phyloP scores from a whole-genome alignment of 2,888 invertebrate genomes.

The Hypolimnas misippus region DNA sequence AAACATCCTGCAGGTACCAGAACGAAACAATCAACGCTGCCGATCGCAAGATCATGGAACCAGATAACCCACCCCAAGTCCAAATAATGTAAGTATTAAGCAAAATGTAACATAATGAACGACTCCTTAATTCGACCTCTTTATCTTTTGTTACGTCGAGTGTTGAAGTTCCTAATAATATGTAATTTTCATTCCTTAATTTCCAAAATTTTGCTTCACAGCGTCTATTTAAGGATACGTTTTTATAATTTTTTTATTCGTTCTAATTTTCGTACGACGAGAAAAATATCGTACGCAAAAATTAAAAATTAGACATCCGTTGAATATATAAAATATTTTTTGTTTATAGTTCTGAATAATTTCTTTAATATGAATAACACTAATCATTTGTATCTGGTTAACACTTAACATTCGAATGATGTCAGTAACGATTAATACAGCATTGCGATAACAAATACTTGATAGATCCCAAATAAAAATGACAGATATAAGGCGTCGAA shows the following conservation, averaged over 20 bases:
- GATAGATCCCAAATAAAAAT: conserved; percentile 64
- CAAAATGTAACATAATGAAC: conserved; percentile 77
- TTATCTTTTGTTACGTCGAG: conserved; percentile 80
- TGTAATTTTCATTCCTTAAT: conserved; percentile 77
- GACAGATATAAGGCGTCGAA: conserved; percentile 74
- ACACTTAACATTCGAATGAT: conserved; percentile 47
- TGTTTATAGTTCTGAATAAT: conserved; percentile 6
- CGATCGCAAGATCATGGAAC: conserved; percentile 64
- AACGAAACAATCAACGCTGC: conserved; percentile 66
- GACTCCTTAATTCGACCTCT: conserved; percentile 78
- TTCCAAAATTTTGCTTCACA: conserved; percentile 74
- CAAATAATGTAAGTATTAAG: conserved; percentile 75
- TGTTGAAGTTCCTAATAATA: conserved; percentile 82
- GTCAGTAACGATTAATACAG: conserved; percentile 54
- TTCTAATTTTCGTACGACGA: conserved; percentile 25
- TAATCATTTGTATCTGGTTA: conserved; percentile 33
- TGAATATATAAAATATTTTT: not conserved
- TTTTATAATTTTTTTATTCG: conserved; percentile 66
- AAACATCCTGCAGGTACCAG: conserved; percentile 56
- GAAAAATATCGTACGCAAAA: not conserved
- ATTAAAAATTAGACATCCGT: not conserved
- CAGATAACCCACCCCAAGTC: conserved; percentile 68
- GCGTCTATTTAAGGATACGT: conserved; percentile 69
- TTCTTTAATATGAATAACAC: conserved; percentile 20
- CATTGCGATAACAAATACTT: conserved; percentile 52